Evolutionary conservation across 2,113 vertebrate species (phyloP).

Genomic region (Silurus glanis): DNA sequence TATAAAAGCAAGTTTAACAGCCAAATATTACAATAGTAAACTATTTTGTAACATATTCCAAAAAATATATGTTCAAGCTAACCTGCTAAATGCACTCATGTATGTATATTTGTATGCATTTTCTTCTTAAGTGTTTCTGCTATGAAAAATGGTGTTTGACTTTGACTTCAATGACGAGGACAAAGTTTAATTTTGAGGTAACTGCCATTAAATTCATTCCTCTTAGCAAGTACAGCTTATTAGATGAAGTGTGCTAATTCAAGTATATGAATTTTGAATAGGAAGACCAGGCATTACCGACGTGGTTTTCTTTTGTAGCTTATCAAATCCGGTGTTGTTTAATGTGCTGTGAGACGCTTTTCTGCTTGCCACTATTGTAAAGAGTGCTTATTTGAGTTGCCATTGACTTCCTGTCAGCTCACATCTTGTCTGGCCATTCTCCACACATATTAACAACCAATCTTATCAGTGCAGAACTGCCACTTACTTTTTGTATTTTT

Average conservation of each 20-base stretch:
- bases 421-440: not conserved
- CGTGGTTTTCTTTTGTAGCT: not conserved
- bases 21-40: not conserved
- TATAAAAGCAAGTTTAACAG: not conserved
- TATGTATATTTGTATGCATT: not conserved
- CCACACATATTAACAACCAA: not conserved
- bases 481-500: not conserved
- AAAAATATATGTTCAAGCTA: not conserved
- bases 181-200: not conserved
- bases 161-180: not conserved
- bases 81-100: not conserved
- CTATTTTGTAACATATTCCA: not conserved
- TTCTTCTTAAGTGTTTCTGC: not conserved
- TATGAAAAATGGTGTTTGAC: not conserved
- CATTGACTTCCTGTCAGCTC: not conserved
- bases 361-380: not conserved
- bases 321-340: not conserved
- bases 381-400: not conserved
- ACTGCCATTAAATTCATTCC: not conserved
- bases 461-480: not conserved
- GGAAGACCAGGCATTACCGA: not conserved
- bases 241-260: not conserved
- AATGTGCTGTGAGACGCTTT: not conserved
- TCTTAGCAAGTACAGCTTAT: not conserved
- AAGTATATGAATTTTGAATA: not conserved